phyloP scores from a whole-genome alignment of 2,797 vertebrate species.

The Acestrorhynchus altus region DNA sequence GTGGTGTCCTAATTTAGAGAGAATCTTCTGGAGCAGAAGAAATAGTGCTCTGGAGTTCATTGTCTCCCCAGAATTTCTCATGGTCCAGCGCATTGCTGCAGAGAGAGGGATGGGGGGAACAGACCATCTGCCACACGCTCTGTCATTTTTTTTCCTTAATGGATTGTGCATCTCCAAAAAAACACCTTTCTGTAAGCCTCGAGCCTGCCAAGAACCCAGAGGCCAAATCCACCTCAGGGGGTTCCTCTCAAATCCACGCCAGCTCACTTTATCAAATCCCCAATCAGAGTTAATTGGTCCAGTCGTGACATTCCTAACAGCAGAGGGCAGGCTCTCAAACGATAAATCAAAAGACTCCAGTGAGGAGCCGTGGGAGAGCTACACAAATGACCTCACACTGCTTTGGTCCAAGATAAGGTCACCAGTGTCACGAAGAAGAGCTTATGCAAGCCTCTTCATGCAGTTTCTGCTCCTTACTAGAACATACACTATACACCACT shows the following conservation, averaged over 20 bases:
- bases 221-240: constrained; percentile 39
- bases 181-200: constrained; percentile 23
- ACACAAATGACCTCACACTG: constrained; percentile 51
- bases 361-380: constrained; percentile 40
- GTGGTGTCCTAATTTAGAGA: not conserved
- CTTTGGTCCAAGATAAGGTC: not conserved
- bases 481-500: too few relatives aligned
- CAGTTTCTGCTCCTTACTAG: too few relatives aligned
- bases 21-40: not conserved
- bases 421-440: not conserved
- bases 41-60: not conserved
- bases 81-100: constrained; percentile 45
- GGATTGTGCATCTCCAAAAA: constrained; percentile 47
- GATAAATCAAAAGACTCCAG: constrained; percentile 63
- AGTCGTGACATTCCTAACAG: constrained; percentile 52
- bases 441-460: too few relatives aligned
- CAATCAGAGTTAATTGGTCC: constrained; percentile 68
- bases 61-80: constrained; percentile 20
- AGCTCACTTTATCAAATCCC: constrained; percentile 55
- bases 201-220: constrained; percentile 32
- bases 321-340: constrained; percentile 65
- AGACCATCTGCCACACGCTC: constrained; percentile 63
- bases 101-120: constrained; percentile 25
- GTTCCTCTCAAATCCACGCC: constrained; percentile 39
- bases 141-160: constrained; percentile 52